Percentiles rank a stretch among this genome's conserved stretches.
phyloP scores from a whole-genome alignment of 2,888 invertebrate species.

The Drosophila imparisetae region DNA sequence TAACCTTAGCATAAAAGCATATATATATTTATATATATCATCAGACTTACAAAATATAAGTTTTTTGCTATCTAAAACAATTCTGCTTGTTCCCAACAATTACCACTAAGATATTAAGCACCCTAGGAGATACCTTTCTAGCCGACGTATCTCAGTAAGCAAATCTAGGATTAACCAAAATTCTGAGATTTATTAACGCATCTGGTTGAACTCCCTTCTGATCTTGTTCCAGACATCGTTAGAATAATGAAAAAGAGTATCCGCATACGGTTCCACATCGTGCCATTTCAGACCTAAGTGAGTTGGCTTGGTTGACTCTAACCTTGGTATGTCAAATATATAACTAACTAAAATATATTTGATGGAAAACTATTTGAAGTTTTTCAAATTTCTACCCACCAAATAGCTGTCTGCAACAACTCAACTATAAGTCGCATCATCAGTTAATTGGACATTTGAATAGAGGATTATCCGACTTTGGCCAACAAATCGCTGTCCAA shows the following conservation, averaged over 20 bases:
- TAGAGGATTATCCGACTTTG: slow-evolving; percentile 1
- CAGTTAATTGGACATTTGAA: background rate
- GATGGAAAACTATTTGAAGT: background rate
- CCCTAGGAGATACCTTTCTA: background rate
- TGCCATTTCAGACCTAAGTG: background rate
- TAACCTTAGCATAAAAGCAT: too few species aligned
- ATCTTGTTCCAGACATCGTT: background rate
- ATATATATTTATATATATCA: too few species aligned
- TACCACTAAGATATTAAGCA: too few species aligned
- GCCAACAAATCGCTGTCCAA: background rate
- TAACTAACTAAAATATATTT: background rate
- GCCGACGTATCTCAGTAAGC: fast-evolving
- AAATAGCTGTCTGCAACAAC: background rate
- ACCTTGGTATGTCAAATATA: background rate
- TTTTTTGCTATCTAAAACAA: background rate
- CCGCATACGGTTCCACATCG: background rate
- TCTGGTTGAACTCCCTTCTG: background rate
- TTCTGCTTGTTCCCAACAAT: background rate
- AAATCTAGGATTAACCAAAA: background rate
- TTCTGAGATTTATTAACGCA: background rate
- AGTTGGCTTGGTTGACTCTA: background rate
- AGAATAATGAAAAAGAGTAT: background rate
- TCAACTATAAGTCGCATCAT: background rate
- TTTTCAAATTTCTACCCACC: background rate
- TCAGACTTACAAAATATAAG: too few species aligned